Conservation (phyloP, 2,797 vertebrate genomes). For the Chaetophractus vellerosus region DNA sequence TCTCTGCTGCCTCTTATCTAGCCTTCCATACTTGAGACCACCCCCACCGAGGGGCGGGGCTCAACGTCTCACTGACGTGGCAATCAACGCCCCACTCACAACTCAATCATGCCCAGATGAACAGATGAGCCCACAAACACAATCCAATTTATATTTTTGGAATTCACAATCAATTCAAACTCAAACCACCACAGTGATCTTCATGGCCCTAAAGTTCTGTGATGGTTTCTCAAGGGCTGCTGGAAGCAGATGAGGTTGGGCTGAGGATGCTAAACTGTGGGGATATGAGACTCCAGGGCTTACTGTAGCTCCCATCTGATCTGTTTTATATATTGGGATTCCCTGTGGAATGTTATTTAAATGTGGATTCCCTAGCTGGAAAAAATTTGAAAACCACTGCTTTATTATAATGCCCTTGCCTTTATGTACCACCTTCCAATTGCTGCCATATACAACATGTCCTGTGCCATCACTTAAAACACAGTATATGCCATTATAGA, state of each 20-base stretch:
- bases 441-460: neutral
- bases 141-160: too few species aligned
- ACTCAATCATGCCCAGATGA: too few species aligned
- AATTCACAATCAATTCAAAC: too few species aligned
- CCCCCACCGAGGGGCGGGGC: too few species aligned
- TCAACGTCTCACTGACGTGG: too few species aligned
- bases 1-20: too few species aligned
- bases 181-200: too few species aligned
- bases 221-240: neutral
- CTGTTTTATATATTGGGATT: neutral
- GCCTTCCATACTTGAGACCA: too few species aligned
- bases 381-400: neutral
- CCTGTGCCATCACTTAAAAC: constrained; percentile 3
- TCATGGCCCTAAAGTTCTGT: neutral
- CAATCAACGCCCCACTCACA: too few species aligned
- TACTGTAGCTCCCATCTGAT: neutral
- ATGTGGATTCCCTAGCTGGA: neutral
- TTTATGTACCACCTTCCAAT: neutral
- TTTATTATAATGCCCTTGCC: too few species aligned
- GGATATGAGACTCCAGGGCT: neutral
- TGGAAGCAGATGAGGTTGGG: neutral
- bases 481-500: neutral
- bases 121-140: too few species aligned
- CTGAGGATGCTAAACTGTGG: neutral
- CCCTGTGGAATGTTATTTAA: neutral